Evolutionary conservation across 2,113 vertebrate species (phyloP).

Genomic region (Dendrocopos noguchii): DNA sequence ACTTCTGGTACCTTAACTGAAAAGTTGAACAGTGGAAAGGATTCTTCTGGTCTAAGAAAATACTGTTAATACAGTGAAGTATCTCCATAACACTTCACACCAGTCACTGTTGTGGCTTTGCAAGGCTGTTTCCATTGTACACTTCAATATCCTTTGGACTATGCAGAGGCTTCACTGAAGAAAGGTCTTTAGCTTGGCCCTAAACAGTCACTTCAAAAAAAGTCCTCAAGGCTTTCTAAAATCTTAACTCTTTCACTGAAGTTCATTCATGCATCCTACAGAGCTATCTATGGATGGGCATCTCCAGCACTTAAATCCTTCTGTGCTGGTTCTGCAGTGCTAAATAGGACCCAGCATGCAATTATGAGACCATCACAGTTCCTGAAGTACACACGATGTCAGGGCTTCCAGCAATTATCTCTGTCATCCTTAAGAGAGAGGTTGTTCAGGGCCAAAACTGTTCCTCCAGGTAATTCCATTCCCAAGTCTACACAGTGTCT

Average conservation of each 20-base stretch:
- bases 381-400: neutral
- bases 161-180: neutral
- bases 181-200: neutral
- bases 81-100: neutral
- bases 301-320: neutral
- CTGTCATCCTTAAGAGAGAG: neutral
- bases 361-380: neutral
- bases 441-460: neutral
- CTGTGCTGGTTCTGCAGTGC: neutral
- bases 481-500: neutral
- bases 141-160: neutral
- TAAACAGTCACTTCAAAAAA: neutral
- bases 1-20: neutral
- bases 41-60: neutral
- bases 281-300: neutral
- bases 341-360: neutral
- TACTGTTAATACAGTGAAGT: neutral
- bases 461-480: constrained; percentile 20
- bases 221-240: neutral
- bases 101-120: neutral
- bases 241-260: neutral
- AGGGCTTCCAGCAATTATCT: neutral
- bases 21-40: neutral
- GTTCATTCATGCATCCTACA: neutral
- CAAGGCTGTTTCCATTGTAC: neutral